Evolutionary conservation across 2,797 vertebrate species (phyloP), one percentile per base, ranked within the genome.

Genomic region (Microctenopoma stevenorrisi): DNA sequence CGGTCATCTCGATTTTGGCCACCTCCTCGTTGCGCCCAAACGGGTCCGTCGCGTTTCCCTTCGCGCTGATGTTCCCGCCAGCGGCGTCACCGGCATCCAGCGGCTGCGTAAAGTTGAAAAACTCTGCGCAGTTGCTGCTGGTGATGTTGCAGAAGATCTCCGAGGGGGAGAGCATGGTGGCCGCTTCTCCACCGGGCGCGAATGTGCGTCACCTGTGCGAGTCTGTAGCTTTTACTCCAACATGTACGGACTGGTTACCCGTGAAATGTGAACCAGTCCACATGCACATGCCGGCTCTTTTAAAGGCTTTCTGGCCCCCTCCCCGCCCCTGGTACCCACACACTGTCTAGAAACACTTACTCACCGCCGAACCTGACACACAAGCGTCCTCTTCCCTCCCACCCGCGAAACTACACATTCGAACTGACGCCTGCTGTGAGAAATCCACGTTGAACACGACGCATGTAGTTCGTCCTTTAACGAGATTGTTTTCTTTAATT

Each of bases 1-100:
- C 92, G 0, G 93, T 93, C 0, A 98, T 91, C 91, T 98, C 97
- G 4, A 94, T 91, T 84, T 94, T 95, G 79, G 97, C 97, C 72
- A 98, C 90, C 15, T 93, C 93, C 87, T 98, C 96, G 40, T 98
- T 91, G 7, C 93, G 86, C 13, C 91, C 93, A 2, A 92, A 93
- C 71, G 86, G 93, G 59, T 94, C 89, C 1, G 70, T 89, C 78
- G 58, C 51, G 65, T 89, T 91, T 1, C 3, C 66, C 40, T 15
- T 66, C 7, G 37, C 68, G 68, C 71, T 74, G 61, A 63, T 56
- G 68, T 88, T 83, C 33, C 79, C 82, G 0, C 35, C 44, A 0
- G 26, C 60, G 0, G 54, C 58, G 7, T 28, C 70, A 0, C 76
- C 72, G 64, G 69, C 60, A 2, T 66, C 47, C 64, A 38, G 64